These are phyloP conservation scores for Bicyclus anynana DNA, from an alignment of 1,140 invertebrate genomes.

Conservation along the genomic window DNA sequence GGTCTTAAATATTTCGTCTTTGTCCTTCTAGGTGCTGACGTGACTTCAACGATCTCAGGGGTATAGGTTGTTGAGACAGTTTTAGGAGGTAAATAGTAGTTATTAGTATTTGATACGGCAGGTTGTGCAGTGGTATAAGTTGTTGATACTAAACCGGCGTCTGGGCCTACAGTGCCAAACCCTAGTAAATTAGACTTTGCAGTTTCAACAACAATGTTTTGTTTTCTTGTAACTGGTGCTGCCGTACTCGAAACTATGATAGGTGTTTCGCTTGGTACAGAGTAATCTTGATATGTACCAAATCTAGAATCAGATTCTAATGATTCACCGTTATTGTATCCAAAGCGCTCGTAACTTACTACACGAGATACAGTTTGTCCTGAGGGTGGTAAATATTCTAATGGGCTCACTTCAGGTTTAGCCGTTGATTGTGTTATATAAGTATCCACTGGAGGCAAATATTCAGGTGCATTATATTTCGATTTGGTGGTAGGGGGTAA, in stretches of 20 bases:
- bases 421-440: slow-evolving; percentile 21
- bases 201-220: slow-evolving; percentile 62
- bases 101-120: slow-evolving; percentile 33
- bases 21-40: slow-evolving; percentile 21
- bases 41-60: slow-evolving; percentile 27
- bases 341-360: slow-evolving; percentile 46
- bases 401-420: slow-evolving; percentile 8
- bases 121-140: slow-evolving; percentile 49
- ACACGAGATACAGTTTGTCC: slow-evolving; percentile 25
- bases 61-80: slow-evolving; percentile 31
- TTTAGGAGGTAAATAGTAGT: slow-evolving; percentile 30
- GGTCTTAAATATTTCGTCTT: slow-evolving; percentile 39
- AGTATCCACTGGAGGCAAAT: slow-evolving; percentile 48
- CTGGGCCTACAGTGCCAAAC: slow-evolving; percentile 69
- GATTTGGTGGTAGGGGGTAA: slow-evolving; percentile 40
- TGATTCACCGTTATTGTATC: slow-evolving; percentile 32
- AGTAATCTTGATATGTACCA: slow-evolving; percentile 43
- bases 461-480: slow-evolving; percentile 56
- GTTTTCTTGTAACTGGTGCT: slow-evolving; percentile 45
- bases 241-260: slow-evolving; percentile 32
- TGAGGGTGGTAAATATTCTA: slow-evolving; percentile 28
- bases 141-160: slow-evolving; percentile 63
- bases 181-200: slow-evolving; percentile 67
- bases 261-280: slow-evolving; percentile 23
- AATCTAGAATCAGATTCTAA: slow-evolving; percentile 18